These are phyloP conservation scores for Sycophila texana DNA, from an alignment of 2,888 invertebrate species.

Conservation along the genomic window DNA sequence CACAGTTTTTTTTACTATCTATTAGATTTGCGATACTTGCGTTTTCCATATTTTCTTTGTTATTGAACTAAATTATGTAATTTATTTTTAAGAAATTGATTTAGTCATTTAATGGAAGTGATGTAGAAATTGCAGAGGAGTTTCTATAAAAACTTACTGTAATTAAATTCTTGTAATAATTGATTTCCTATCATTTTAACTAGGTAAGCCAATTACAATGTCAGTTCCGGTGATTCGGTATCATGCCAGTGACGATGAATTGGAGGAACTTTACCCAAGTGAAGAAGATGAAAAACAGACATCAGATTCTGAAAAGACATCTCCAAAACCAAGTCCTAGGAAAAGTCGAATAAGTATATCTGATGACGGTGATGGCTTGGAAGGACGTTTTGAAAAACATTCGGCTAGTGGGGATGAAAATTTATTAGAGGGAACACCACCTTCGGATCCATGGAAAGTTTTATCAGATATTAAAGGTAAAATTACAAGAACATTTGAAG, in stretches of 20 bases:
- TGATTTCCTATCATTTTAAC: conserved; percentile 25
- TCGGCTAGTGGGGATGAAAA: conserved; percentile 80
- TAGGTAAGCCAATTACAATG: conserved; percentile 75
- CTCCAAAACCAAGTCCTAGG: conserved; percentile 71
- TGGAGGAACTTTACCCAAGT: conserved; percentile 82
- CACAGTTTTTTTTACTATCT: neutral
- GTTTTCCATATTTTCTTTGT: neutral
- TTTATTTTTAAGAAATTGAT: neutral
- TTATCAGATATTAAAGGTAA: conserved; percentile 85
- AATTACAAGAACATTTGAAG: conserved; percentile 87
- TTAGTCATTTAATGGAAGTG: neutral
- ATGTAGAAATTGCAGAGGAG: neutral
- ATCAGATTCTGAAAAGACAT: conserved; percentile 72
- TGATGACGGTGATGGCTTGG: conserved; percentile 74
- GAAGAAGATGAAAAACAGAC: conserved; percentile 79
- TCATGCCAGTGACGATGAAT: conserved; percentile 86
- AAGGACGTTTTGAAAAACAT: conserved; percentile 75
- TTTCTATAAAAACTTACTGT: conserved; percentile 5
- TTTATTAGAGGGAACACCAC: conserved; percentile 74
- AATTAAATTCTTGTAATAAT: conserved; percentile 11
- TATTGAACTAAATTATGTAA: neutral
- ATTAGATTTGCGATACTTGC: neutral
- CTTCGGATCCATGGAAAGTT: conserved; percentile 84
- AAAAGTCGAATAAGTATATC: conserved; percentile 76
- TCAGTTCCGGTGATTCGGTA: conserved; percentile 81